These are phyloP conservation scores for Myocastor coypus DNA, from an alignment of 2,113 vertebrate species.

Conservation along the genomic window DNA sequence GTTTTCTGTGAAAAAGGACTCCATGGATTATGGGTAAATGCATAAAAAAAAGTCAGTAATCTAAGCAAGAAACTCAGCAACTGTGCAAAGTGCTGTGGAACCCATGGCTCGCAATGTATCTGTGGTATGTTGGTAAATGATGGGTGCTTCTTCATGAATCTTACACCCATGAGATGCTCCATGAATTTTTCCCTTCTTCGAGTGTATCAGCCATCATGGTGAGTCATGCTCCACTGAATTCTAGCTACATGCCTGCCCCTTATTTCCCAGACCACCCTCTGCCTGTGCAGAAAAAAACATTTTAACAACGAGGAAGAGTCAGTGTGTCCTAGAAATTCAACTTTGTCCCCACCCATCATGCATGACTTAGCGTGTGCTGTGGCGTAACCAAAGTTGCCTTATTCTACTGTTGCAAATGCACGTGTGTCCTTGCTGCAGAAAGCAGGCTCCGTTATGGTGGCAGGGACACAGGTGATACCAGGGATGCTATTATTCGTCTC, in stretches of 20 bases:
- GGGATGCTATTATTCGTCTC: neutral
- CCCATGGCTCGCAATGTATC: neutral
- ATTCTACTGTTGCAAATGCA: accelerated
- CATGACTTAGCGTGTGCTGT: neutral
- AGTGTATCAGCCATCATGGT: no score
- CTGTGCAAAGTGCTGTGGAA: neutral
- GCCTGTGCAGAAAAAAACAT: neutral
- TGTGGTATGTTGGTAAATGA: neutral
- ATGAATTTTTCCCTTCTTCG: neutral
- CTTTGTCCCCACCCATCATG: no score
- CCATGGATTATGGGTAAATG: neutral
- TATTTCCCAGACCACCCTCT: neutral
- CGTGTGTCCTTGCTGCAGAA: neutral
- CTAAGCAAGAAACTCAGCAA: neutral
- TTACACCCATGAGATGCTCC: neutral
- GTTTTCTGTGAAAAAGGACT: slow-evolving; percentile 15
- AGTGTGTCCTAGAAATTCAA: neutral
- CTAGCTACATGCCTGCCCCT: neutral
- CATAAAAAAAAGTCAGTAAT: neutral
- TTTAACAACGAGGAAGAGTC: neutral
- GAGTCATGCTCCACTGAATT: neutral
- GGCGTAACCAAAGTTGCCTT: neutral
- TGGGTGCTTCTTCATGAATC: neutral
- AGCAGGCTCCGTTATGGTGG: no score
- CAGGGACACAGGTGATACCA: accelerated